Conservation (phyloP, 2,113 vertebrate genomes). For the Etheostoma cragini region DNA sequence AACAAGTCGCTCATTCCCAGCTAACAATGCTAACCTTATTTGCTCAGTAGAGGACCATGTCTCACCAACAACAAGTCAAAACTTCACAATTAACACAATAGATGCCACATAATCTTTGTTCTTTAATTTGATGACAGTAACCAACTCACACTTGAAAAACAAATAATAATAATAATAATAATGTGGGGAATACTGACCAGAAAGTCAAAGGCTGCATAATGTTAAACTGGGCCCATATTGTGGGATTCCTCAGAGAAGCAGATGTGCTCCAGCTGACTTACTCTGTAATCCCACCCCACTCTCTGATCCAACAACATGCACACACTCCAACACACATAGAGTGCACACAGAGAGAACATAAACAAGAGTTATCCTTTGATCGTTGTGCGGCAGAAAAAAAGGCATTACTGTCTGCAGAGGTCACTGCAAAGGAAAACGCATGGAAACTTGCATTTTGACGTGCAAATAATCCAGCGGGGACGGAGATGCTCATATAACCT, state of each 20-base stretch:
- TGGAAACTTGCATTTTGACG: slow-evolving; percentile 28
- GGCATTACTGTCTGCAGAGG: slow-evolving; percentile 40
- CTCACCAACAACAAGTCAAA: neutral
- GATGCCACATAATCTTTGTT: neutral
- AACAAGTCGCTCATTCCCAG: neutral
- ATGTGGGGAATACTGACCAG: slow-evolving; percentile 35
- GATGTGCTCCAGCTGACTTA: slow-evolving; percentile 74
- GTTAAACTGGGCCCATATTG: slow-evolving; percentile 59
- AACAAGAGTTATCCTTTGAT: slow-evolving; percentile 65
- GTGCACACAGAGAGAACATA: slow-evolving; percentile 29
- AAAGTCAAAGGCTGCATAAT: slow-evolving; percentile 50
- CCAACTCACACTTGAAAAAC: neutral
- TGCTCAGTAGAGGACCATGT: neutral
- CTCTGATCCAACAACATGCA: slow-evolving; percentile 40
- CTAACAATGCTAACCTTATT: neutral
- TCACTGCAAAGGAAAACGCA: slow-evolving; percentile 20
- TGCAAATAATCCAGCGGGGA: slow-evolving; percentile 37
- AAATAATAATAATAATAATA: too few species aligned
- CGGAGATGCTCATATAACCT: slow-evolving; percentile 47
- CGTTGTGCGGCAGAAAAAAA: slow-evolving; percentile 48
- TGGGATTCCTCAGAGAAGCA: slow-evolving; percentile 68
- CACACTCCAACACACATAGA: slow-evolving; percentile 19
- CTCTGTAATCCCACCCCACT: slow-evolving; percentile 69
- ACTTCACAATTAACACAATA: neutral
- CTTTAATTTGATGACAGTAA: neutral